Evolutionary conservation across 2,797 vertebrate genomes (phyloP).

Genomic region (Spondyliosoma cantharus): DNA sequence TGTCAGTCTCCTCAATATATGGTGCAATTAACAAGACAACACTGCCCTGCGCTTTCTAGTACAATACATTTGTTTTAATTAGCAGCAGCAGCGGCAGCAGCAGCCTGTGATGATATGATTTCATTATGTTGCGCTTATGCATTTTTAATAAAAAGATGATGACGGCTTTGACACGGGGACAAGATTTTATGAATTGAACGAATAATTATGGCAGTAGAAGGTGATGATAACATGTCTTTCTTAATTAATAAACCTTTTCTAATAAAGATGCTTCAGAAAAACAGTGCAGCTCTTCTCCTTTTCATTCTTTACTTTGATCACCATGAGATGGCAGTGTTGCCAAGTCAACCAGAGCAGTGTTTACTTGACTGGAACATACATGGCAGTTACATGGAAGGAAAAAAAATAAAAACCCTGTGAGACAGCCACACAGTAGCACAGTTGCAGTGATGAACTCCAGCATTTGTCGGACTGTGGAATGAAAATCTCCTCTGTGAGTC

Average conservation of each 20-base stretch:
- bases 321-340: slow-evolving; percentile 87
- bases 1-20: slow-evolving; percentile 5
- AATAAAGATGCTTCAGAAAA: slow-evolving; percentile 42
- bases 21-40: slow-evolving; percentile 4
- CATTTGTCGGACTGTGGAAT: slow-evolving; percentile 6
- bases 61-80: slow-evolving; percentile 13
- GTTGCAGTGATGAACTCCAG: not conserved
- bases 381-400: slow-evolving; percentile 37
- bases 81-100: not conserved
- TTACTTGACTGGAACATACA: slow-evolving; percentile 53
- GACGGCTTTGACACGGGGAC: slow-evolving; percentile 8
- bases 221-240: slow-evolving; percentile 13
- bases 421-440: slow-evolving; percentile 2
- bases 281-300: slow-evolving; percentile 23
- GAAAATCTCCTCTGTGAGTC: not conserved
- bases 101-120: slow-evolving; percentile 2
- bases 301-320: slow-evolving; percentile 25
- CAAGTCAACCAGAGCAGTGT: slow-evolving; percentile 73
- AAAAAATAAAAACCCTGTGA: slow-evolving; percentile 6
- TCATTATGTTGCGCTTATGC: slow-evolving; percentile 19
- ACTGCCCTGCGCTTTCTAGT: not conserved
- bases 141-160: slow-evolving; percentile 33
- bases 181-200: slow-evolving; percentile 17
- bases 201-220: not conserved
- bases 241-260: slow-evolving; percentile 38